Conservation (phyloP, 2,113 vertebrate species). For the Siniperca knerii region DNA sequence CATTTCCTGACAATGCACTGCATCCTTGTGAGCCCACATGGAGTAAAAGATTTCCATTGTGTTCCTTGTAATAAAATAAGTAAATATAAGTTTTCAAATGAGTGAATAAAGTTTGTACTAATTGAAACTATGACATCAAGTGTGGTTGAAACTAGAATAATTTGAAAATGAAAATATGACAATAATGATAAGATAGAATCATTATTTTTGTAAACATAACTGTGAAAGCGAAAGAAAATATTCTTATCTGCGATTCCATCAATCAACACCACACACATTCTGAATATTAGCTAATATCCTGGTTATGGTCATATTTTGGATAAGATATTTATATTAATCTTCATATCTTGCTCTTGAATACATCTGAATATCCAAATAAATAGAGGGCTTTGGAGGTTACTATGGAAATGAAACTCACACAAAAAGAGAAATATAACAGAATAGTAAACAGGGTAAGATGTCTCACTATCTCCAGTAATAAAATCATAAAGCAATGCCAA, state of each 20-base stretch:
- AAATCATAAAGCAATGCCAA: not conserved
- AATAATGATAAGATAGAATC: not conserved
- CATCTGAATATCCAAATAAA: slow-evolving; percentile 29
- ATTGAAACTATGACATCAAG: not conserved
- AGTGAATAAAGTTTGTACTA: not conserved
- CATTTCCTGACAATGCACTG: not conserved
- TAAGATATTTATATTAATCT: slow-evolving; percentile 8
- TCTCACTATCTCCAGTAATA: not conserved
- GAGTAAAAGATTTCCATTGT: not conserved
- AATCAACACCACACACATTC: not conserved
- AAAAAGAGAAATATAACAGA: slow-evolving; percentile 2
- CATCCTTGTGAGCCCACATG: not conserved
- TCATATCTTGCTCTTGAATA: slow-evolving; percentile 32
- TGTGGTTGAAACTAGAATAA: not conserved
- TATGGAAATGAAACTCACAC: slow-evolving; percentile 17
- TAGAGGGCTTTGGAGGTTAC: not conserved
- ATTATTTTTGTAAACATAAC: not conserved
- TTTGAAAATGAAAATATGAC: not conserved
- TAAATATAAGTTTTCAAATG: not conserved
- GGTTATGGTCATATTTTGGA: slow-evolving; percentile 10
- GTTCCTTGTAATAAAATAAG: not conserved
- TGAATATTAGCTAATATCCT: slow-evolving; percentile 11
- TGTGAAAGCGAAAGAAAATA: not conserved
- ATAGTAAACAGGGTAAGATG: slow-evolving; percentile 10
- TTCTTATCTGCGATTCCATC: not conserved